phyloP scores from a whole-genome alignment of 2,888 invertebrate species.

The Julus scanicus region DNA sequence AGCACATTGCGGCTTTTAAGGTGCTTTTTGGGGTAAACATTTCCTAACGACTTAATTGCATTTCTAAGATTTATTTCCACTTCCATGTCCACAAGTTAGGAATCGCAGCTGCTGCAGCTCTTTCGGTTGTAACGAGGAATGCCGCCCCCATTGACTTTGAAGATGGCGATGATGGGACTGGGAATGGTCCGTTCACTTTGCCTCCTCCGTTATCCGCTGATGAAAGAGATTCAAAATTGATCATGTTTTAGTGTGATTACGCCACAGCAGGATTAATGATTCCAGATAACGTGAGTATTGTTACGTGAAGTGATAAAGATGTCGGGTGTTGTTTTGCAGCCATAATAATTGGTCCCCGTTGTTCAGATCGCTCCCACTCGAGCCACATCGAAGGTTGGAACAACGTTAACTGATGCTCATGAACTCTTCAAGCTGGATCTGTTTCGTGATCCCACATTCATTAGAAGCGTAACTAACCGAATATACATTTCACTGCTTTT shows the following conservation, averaged over 20 bases:
- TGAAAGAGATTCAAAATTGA: constrained; percentile 48
- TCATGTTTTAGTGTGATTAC: constrained; percentile 58
- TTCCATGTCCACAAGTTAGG: constrained; percentile 53
- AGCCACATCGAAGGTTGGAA: background rate
- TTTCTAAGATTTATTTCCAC: constrained; percentile 54
- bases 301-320: background rate
- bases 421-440: constrained; percentile 60
- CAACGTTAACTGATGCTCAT: constrained; percentile 40
- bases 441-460: constrained; percentile 60
- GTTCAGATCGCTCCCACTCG: constrained; percentile 25
- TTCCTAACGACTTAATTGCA: no score
- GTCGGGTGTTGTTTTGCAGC: background rate
- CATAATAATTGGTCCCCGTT: background rate
- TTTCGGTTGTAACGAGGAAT: constrained; percentile 20
- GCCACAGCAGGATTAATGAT: background rate
- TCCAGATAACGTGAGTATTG: background rate
- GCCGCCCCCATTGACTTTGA: constrained; percentile 58
- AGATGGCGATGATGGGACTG: constrained; percentile 55
- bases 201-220: constrained; percentile 46
- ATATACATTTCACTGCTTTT: constrained; percentile 60
- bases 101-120: background rate
- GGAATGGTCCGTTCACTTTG: constrained; percentile 48
- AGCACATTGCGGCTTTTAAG: no score
- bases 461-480: constrained; percentile 56
- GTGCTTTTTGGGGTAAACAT: no score